A percentile compares a stretch with the other conserved stretches of the same genome.
These are phyloP conservation scores for Tetranychus cinnabarinus DNA, from an alignment of 1,140 invertebrate species.

Conservation along the genomic window DNA sequence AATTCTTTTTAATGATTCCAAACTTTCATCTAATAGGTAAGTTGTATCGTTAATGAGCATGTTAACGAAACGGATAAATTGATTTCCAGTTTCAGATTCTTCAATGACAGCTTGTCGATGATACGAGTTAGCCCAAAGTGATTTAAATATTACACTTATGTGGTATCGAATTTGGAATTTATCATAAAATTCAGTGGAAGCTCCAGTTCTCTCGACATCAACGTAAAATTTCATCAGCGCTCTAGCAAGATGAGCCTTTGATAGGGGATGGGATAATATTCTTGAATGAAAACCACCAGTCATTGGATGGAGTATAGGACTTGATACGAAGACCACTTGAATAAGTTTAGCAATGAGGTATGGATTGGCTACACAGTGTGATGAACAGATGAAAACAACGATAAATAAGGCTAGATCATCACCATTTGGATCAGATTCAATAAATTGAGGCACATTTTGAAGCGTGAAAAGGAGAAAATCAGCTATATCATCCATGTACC, in stretches of 20 bases:
- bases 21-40: conserved; percentile 69
- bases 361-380: conserved; percentile 63
- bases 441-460: conserved; percentile 8
- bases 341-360: conserved; percentile 71
- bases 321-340: conserved; percentile 47
- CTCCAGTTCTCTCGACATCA: conserved; percentile 89
- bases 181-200: conserved; percentile 85
- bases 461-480: conserved; percentile 15
- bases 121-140: conserved; percentile 51
- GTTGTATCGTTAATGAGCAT: conserved; percentile 88
- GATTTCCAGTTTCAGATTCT: conserved; percentile 60
- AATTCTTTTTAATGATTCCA: conserved; percentile 31
- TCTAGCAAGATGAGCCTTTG: conserved; percentile 51
- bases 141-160: conserved; percentile 81
- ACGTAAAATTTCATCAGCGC: conserved; percentile 94
- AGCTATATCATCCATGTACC: conserved; percentile 37
- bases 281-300: conserved; percentile 32
- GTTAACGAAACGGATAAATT: conserved; percentile 82
- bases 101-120: conserved; percentile 49
- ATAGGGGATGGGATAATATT: conserved; percentile 63
- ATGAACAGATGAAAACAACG: conserved; percentile 43
- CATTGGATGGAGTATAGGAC: conserved; percentile 48
- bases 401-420: conserved; percentile 37
- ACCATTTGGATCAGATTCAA: conserved; percentile 24
- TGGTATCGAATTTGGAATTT: conserved; percentile 88